Evolutionary conservation across 2,888 invertebrate species (phyloP), one percentile per base, ranked within the genome.

Genomic region (Pteria penguin): DNA sequence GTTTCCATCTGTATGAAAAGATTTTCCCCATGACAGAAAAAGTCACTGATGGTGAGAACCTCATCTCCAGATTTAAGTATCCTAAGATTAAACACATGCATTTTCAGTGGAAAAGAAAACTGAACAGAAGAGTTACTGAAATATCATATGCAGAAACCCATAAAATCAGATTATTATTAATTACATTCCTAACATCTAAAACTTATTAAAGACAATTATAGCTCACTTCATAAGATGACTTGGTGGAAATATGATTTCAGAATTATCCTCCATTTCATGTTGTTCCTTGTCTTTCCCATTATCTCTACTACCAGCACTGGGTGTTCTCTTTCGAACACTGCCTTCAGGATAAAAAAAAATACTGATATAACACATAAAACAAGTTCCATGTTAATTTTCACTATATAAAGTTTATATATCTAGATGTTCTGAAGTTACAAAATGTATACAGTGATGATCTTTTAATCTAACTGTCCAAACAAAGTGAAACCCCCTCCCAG

Each of bases 1-100:
- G 95, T 95, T 82, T 95, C 94, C 3, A 95, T 94, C 80, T 94
- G 92, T 4, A 95, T 92, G 68, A 94, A 93, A 5, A 95, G 91
- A 80, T 94, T 94, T 82, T 94, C 94, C 2, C 93, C 93, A 78
- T 94, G 92, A 2, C 94, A 94, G 86, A 93, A 93, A 31, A 95
- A 91, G 71, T 93, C 93, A 18, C 93, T 93, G 26, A 95, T 90
- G 65, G 93, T 93, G 3, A 95, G 93, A 70, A 93, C 93, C 82
- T 94, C 94, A 4, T 87, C 85, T 5, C 82, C 86, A 24, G 80
- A 75, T 52, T 87, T 86, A 33, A 82, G 73, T 62, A 88, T 84
- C 68, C 88, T 88, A 70, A 2, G 79, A 72, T 24, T 36, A 36
- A 14, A 14, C 14, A 36, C 45, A 36, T 36, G 14, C 45, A 36